phyloP scores from a whole-genome alignment of 2,797 vertebrate genomes.

The Scleropages formosus region DNA sequence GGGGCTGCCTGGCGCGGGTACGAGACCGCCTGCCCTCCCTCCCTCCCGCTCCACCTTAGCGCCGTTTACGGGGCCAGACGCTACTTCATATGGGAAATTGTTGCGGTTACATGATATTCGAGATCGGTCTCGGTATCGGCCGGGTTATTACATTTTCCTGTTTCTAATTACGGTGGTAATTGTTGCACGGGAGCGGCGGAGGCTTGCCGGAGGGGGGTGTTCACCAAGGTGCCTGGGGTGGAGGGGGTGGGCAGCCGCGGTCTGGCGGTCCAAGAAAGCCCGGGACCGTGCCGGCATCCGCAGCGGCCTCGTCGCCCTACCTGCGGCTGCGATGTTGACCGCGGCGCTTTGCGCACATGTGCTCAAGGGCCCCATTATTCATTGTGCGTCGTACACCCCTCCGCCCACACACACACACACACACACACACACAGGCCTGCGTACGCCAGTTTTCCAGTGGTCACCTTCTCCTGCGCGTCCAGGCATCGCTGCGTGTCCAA shows the following conservation, averaged over 20 bases:
- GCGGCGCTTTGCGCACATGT: conserved; percentile 54
- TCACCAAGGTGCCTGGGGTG: conserved; percentile 9
- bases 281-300: conserved; percentile 42
- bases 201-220: conserved; percentile 21
- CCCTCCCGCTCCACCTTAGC: conserved; percentile 61
- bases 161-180: conserved; percentile 68
- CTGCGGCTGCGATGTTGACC: conserved; percentile 44
- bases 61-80: conserved; percentile 74
- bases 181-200: conserved; percentile 32
- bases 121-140: conserved; percentile 59
- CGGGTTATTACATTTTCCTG: conserved; percentile 59
- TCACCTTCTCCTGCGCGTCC: conserved; percentile 50
- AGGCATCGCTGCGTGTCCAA: conserved; percentile 35
- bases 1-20: not conserved
- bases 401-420: not conserved
- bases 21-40: conserved; percentile 41
- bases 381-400: conserved; percentile 35
- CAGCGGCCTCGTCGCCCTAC: conserved; percentile 35
- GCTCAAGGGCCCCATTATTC: conserved; percentile 55
- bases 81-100: conserved; percentile 68
- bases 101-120: conserved; percentile 65
- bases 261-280: conserved; percentile 15
- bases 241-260: conserved; percentile 22
- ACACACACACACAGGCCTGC: not conserved
- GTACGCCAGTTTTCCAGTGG: not conserved